Conservation (phyloP, 2,888 invertebrate genomes). For the Cecidostiba fungosa region DNA sequence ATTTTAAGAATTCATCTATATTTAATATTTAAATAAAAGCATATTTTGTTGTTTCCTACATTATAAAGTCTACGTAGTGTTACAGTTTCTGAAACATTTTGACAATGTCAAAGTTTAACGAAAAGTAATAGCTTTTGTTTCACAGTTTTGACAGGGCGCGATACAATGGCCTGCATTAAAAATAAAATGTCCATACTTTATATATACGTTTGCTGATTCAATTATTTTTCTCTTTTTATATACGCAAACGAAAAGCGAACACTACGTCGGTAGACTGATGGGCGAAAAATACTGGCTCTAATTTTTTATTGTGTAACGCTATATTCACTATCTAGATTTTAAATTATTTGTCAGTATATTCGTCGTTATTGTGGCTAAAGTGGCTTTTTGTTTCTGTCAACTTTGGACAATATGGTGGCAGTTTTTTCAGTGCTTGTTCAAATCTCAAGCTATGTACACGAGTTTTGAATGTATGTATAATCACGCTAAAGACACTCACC, state of each 20-base stretch:
- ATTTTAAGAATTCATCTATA: conserved; percentile 65
- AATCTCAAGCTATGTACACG: conserved; percentile 1
- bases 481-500: conserved; percentile 17
- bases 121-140: conserved; percentile 22
- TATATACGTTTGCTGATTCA: neutral
- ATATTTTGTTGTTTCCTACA: conserved; percentile 75
- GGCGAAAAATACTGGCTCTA: conserved; percentile 23
- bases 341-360: conserved; percentile 28
- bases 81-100: conserved; percentile 67
- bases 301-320: conserved; percentile 30
- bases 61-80: conserved; percentile 78
- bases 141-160: conserved; percentile 10
- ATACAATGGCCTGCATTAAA: neutral
- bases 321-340: conserved; percentile 20
- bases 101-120: conserved; percentile 65
- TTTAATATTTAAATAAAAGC: conserved; percentile 69
- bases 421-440: conserved; percentile 41
- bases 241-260: conserved; percentile 9
- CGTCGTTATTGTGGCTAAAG: conserved; percentile 16
- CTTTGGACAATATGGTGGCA: conserved; percentile 61
- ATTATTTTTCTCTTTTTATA: conserved; percentile 17
- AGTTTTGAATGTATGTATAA: conserved; percentile 32
- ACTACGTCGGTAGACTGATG: neutral
- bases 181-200: conserved; percentile 15
- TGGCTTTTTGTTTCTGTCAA: conserved; percentile 55